Base-by-base conservation (phyloP, 1,140 invertebrate species). In the Macrobrachium nipponense region DNA sequence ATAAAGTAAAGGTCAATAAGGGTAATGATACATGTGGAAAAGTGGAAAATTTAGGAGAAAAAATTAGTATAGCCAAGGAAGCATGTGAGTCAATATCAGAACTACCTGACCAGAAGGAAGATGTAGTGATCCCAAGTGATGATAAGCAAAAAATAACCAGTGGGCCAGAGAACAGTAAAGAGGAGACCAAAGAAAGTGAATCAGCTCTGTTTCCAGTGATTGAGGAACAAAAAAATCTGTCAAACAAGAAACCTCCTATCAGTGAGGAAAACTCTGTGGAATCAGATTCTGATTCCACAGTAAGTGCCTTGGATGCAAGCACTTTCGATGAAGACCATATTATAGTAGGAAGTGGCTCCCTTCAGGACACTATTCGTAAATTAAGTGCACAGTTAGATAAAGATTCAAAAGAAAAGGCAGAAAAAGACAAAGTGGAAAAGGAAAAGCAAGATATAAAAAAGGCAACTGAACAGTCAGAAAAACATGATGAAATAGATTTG, bases 241-340 rank as follows among this genome's bases (percentile, higher is more conserved):
- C 17, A 72, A 59, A 15, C 17, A 51, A 72, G 10, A 58, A 68
- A 60, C 11, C 43, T 36, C 11, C 51, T n/a, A 10, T 58, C 12
- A 58, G 44, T 75, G 61, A 84, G 68, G 60, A 17, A 8, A 36
- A 60, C 5, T 86, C 84, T 11, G 62, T 17, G 10, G 84, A 75
- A 23, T 80, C 77, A 80, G 84, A 86, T 75, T 80, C 51, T 80
- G 84, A 86, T 44, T 86, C 84, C 12, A 86, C 84, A 0, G 70
- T 86, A 51, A 86, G 84, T 86, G 84, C 84, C 23, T 7, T 86
- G 62, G 68, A 86, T 44, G 64, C 77, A 61, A 78, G 80, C 15
- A 18, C 60, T 15, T 75, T 80, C 62, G 84, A 80, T 72, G 76
- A 86, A 70, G 84, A 80, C 51, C 17, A 79, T 12, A 36, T 86